Conservation (phyloP, 2,797 vertebrate species). For the Ibycter americanus region DNA sequence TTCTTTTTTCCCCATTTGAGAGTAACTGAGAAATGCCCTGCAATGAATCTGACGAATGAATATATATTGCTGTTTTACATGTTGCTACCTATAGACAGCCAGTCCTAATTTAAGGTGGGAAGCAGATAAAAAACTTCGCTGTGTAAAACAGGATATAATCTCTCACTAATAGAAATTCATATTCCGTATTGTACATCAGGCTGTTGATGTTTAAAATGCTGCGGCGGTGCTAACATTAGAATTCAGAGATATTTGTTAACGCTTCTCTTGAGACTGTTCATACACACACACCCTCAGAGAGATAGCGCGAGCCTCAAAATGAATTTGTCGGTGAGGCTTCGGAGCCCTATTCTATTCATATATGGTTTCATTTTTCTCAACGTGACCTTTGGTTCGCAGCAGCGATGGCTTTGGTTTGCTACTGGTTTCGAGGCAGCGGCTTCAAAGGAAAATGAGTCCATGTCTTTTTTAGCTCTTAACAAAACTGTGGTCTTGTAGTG, state of each 20-base stretch:
- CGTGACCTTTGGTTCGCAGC: constrained; percentile 56
- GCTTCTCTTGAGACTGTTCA: constrained; percentile 56
- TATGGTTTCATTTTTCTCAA: constrained; percentile 66
- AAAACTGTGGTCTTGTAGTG: constrained; percentile 69
- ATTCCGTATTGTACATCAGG: background rate
- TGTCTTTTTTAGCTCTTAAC: constrained; percentile 70
- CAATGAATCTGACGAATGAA: background rate
- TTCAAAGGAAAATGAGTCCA: constrained; percentile 54
- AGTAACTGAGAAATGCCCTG: background rate
- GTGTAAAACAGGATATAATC: constrained; percentile 25
- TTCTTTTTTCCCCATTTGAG: background rate
- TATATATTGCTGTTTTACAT: background rate
- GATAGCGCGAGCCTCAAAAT: constrained; percentile 51
- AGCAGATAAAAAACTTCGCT: constrained; percentile 32
- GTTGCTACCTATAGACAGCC: background rate
- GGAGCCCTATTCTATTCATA: constrained; percentile 44
- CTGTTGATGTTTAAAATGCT: constrained; percentile 8
- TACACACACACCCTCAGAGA: background rate
- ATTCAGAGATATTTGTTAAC: constrained; percentile 68
- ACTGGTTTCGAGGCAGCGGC: constrained; percentile 26
- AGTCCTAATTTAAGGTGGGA: constrained; percentile 57
- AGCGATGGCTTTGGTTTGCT: constrained; percentile 18
- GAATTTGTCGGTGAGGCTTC: constrained; percentile 50
- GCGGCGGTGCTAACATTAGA: background rate
- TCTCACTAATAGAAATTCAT: constrained; percentile 47